phyloP scores from a whole-genome alignment of 2,888 invertebrate genomes.

The Antitype chi region DNA sequence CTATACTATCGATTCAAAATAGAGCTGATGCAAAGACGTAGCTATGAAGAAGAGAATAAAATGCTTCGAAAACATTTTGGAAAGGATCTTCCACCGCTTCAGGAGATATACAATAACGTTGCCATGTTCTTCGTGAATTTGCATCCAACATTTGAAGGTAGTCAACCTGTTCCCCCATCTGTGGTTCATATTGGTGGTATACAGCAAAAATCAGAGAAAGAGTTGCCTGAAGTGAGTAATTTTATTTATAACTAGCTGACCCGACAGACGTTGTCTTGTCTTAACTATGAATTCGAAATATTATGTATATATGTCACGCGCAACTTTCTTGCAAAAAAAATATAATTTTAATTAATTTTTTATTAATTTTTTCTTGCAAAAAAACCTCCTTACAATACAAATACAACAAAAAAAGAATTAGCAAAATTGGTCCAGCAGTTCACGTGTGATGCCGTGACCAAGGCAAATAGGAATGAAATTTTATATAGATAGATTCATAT shows the following conservation, averaged over 20 bases:
- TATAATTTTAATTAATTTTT: no score
- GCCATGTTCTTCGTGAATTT: conserved; percentile 33
- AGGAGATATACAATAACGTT: conserved; percentile 27
- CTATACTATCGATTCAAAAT: conserved; percentile 5
- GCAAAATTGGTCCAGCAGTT: no score
- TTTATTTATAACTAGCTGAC: background rate
- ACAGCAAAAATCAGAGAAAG: conserved; percentile 18
- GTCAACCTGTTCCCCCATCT: conserved; percentile 30
- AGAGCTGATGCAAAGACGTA: conserved; percentile 8
- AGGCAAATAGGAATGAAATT: no score
- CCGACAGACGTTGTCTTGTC: no score
- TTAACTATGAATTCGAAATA: no score
- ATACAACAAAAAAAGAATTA: no score
- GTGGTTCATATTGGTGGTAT: conserved; percentile 33
- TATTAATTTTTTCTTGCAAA: no score
- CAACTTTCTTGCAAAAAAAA: no score
- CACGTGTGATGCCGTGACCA: no score
- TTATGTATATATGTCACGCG: no score
- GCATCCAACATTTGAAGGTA: conserved; percentile 25
- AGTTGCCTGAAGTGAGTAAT: conserved; percentile 36
- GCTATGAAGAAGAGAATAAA: conserved; percentile 17
- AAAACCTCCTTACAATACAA: no score
- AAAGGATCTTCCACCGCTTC: conserved; percentile 5
- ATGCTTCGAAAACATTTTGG: conserved; percentile 27
- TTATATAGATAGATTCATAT: no score